Conservation (phyloP, 2,888 invertebrate genomes). For the Allophyes oxyacanthae region DNA sequence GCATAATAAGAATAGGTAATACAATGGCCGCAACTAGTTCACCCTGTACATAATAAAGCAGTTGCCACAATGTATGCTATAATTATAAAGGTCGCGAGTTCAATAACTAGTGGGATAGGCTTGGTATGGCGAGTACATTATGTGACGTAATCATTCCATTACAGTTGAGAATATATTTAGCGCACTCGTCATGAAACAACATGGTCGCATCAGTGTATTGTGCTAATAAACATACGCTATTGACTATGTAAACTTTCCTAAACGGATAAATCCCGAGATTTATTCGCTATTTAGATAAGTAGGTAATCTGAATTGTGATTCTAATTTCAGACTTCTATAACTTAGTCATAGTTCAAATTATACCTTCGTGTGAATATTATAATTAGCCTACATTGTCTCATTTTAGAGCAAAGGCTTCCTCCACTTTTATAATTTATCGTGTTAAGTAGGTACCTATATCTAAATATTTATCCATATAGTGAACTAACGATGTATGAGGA, state of each 20-base stretch:
- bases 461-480: too few relatives aligned
- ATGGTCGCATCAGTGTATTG: slow-evolving; percentile 29
- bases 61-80: slow-evolving; percentile 38
- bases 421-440: too few relatives aligned
- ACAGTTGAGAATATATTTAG: slow-evolving; percentile 56
- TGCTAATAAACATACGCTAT: slow-evolving; percentile 24
- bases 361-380: too few relatives aligned
- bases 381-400: too few relatives aligned
- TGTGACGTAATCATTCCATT: slow-evolving; percentile 74
- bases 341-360: too few relatives aligned
- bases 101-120: slow-evolving; percentile 74
- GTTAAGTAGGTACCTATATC: too few relatives aligned
- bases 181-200: slow-evolving; percentile 41
- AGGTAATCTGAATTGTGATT: too few relatives aligned
- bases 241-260: slow-evolving; percentile 3
- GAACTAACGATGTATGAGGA: too few relatives aligned
- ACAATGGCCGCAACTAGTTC: slow-evolving; percentile 32
- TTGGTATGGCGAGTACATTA: slow-evolving; percentile 55
- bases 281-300: too few relatives aligned
- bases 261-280: too few relatives aligned
- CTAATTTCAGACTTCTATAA: too few relatives aligned
- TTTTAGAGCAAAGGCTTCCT: too few relatives aligned
- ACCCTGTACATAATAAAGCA: slow-evolving; percentile 31
- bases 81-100: slow-evolving; percentile 72
- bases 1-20: slow-evolving; percentile 23